Base-by-base conservation (phyloP, 2,888 invertebrate species). In the Drosophila buzzatii region DNA sequence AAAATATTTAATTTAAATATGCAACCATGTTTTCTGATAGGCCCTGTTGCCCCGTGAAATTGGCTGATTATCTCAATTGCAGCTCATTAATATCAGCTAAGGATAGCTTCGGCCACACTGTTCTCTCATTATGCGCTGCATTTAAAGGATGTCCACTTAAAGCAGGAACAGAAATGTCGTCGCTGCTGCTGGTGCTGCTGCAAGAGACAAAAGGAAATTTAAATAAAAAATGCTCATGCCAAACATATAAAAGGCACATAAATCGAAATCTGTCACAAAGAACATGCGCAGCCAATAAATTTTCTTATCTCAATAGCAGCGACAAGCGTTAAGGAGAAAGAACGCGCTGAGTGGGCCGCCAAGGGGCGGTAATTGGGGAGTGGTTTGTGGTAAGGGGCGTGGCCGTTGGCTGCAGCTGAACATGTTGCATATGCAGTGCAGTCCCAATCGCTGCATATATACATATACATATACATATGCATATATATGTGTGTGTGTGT, bases 241-340 rank as follows among this genome's bases (percentile, higher is more conserved):
- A 70, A 72, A 85, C 76, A 85, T 85, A 77, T 75, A 83, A 85
- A 85, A 89, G 85, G 79, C 83, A 83, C 88, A 89, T 85, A 90
- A 90, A 89, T 89, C 90, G 89, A 87, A 90, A 89, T 87, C 88
- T 90, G 90, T 87, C 88, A 89, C 88, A 90, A 89, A 89, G 85
- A 90, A 90, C 85, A 89, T 85, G 85, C 84, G 79, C 82, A 87
- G 76, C 90, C 82, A 87, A 89, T 84, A 91, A 88, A 90, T 90
- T 90, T 90, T 76, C 91, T 90, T 90, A 90, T 91, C 91, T 91
- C 90, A 86, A 90, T 86, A 90, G 90, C 86, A 86, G 83, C 81
- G 86, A 86, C 89, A 86, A 84, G 86, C 81, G 79, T 78, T 82
- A 85, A 89, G 85, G 70, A 89, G 67, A 61, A 82, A 53, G 85